A percentile compares a stretch with the other conserved stretches of the same genome.
phyloP scores from a whole-genome alignment of 2,888 invertebrate species.

The Miltochrista miniata region DNA sequence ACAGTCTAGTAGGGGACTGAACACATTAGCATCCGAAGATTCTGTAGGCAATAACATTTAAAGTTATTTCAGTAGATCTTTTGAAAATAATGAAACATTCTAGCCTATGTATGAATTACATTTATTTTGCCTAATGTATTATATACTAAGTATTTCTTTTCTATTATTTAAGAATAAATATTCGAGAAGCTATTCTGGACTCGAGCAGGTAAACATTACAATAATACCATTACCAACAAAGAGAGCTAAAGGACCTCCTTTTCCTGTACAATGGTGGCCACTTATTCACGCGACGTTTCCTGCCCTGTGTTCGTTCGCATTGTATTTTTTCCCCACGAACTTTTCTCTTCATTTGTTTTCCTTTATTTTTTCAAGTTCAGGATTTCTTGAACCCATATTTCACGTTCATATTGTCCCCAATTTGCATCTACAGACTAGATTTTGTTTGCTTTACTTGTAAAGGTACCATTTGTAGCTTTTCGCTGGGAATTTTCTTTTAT shows the following conservation, averaged over 20 bases:
- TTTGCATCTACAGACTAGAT: constrained; percentile 56
- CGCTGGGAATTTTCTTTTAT: constrained; percentile 18
- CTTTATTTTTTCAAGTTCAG: constrained; percentile 67
- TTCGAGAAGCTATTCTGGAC: constrained; percentile 8
- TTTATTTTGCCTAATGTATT: too few species aligned
- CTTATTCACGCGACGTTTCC: constrained; percentile 78
- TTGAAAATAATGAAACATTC: too few species aligned
- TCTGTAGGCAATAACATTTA: too few species aligned
- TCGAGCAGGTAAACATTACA: constrained; percentile 34
- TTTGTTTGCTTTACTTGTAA: constrained; percentile 44
- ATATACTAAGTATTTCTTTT: too few species aligned
- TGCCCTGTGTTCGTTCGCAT: constrained; percentile 65
- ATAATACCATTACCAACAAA: constrained; percentile 43
- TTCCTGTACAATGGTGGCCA: constrained; percentile 58
- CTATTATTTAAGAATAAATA: not conserved
- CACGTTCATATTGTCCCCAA: constrained; percentile 79
- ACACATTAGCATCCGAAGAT: too few species aligned
- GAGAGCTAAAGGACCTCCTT: constrained; percentile 20
- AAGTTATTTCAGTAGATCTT: not conserved
- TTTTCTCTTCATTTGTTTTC: constrained; percentile 79
- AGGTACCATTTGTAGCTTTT: constrained; percentile 33
- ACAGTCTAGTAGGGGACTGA: too few species aligned
- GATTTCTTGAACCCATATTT: constrained; percentile 83
- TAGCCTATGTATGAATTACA: too few species aligned
- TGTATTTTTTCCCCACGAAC: constrained; percentile 63